These are phyloP conservation scores for Cyprinella venusta DNA, from an alignment of 2,797 vertebrate genomes.

Conservation along the genomic window DNA sequence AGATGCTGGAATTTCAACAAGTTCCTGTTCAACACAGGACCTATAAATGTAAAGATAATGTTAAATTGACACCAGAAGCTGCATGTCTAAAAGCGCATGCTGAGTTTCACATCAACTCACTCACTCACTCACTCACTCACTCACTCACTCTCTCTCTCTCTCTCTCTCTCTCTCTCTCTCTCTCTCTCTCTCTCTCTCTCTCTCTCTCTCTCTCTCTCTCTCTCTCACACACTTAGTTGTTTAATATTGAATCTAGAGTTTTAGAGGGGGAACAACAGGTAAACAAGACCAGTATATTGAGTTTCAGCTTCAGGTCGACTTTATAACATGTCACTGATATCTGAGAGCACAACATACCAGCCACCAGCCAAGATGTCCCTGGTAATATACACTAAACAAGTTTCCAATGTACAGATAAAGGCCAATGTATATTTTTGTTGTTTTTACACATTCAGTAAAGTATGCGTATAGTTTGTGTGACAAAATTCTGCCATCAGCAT, in stretches of 20 bases:
- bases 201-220: neutral
- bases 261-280: slow-evolving; percentile 42
- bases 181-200: too few relatives aligned
- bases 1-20: neutral
- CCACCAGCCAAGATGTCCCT: neutral
- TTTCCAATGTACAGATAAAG: neutral
- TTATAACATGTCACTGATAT: neutral
- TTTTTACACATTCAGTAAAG: neutral
- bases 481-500: neutral
- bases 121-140: neutral
- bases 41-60: neutral
- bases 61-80: neutral
- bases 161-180: too few relatives aligned
- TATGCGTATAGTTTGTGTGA: neutral
- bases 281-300: slow-evolving; percentile 61
- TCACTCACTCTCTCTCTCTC: too few relatives aligned
- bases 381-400: neutral
- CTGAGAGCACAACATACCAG: slow-evolving; percentile 5
- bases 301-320: slow-evolving; percentile 56
- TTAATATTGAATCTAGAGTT: slow-evolving; percentile 29
- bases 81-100: slow-evolving; percentile 4
- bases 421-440: neutral
- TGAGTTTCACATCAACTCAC: neutral
- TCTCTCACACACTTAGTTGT: slow-evolving; percentile 4
- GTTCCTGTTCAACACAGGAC: slow-evolving; percentile 2